A percentile compares a stretch with the other conserved stretches of the same genome.
Conservation (phyloP, 2,888 invertebrate species). For the Lithophane leautieri region DNA sequence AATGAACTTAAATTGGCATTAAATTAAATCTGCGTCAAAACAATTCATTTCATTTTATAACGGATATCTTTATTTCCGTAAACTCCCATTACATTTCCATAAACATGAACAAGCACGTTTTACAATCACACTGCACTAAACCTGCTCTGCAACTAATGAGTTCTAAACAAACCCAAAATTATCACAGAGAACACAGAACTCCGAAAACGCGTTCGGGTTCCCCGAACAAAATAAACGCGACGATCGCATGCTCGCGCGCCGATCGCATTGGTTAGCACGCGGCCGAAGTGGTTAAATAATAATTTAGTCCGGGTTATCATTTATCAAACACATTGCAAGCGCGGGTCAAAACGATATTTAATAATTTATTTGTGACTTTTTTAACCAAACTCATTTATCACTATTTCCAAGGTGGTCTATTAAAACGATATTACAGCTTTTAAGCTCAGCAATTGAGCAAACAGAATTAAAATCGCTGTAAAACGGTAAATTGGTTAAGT, state of each 20-base stretch:
- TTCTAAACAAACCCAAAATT: slow-evolving; percentile 12
- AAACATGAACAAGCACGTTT: slow-evolving; percentile 5
- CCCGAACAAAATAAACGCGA: too few species aligned
- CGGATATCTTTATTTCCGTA: neutral
- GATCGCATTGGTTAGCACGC: too few species aligned
- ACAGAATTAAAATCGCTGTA: slow-evolving; percentile 31
- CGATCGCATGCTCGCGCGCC: too few species aligned
- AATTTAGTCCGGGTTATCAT: slow-evolving; percentile 46
- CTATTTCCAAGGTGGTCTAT: slow-evolving; percentile 64
- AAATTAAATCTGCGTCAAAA: too few species aligned
- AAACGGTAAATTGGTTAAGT: slow-evolving; percentile 33
- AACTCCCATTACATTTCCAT: neutral
- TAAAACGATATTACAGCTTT: slow-evolving; percentile 63
- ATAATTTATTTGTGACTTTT: slow-evolving; percentile 51
- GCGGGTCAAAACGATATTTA: slow-evolving; percentile 42
- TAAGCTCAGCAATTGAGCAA: slow-evolving; percentile 52
- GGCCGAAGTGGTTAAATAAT: slow-evolving; percentile 33
- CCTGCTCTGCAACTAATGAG: slow-evolving; percentile 28
- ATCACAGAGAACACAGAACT: slow-evolving; percentile 15
- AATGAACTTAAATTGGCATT: too few species aligned
- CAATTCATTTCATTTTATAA: too few species aligned
- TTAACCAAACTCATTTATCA: slow-evolving; percentile 61
- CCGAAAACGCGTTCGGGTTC: too few species aligned
- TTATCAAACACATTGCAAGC: slow-evolving; percentile 19
- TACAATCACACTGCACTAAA: slow-evolving; percentile 16